Percentiles rank a stretch among this genome's conserved stretches.
Conservation (phyloP, 2,888 invertebrate genomes). For the Dolomedes plantarius region DNA sequence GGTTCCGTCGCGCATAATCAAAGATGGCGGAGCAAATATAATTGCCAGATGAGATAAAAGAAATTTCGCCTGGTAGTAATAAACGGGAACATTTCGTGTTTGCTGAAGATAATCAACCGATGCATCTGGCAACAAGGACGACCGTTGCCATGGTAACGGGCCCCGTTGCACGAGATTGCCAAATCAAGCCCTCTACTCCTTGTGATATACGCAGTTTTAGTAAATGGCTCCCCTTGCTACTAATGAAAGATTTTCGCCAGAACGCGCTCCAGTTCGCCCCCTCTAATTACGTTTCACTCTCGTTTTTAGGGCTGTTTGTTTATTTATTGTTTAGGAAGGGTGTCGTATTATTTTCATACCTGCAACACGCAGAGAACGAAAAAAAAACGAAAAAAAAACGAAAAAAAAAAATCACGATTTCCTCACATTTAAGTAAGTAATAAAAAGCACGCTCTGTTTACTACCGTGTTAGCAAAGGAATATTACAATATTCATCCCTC, state of each 20-base stretch:
- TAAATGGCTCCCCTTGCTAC: constrained; percentile 61
- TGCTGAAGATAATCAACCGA: constrained; percentile 71
- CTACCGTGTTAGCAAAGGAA: constrained; percentile 17
- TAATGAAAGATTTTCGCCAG: constrained; percentile 67
- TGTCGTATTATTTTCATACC: constrained; percentile 54
- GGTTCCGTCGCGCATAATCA: constrained; percentile 69
- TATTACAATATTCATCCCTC: background rate
- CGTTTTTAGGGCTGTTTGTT: constrained; percentile 62
- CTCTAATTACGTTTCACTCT: constrained; percentile 64
- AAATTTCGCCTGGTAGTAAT: constrained; percentile 70
- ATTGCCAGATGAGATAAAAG: constrained; percentile 71
- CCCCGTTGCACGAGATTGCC: constrained; percentile 71
- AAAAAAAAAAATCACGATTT: background rate
- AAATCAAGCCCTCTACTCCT: constrained; percentile 67
- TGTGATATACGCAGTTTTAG: constrained; percentile 69
- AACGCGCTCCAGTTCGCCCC: constrained; percentile 49
- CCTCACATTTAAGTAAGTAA: constrained; percentile 31
- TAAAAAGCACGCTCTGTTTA: constrained; percentile 35
- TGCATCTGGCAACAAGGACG: constrained; percentile 72
- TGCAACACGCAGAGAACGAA: background rate
- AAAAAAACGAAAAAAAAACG: too few relatives aligned
- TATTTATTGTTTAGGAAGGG: constrained; percentile 31
- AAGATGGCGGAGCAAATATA: constrained; percentile 70
- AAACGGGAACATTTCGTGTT: constrained; percentile 72
- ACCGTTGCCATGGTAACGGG: constrained; percentile 65